A percentile compares a stretch with the other conserved stretches of the same genome.
phyloP scores from a whole-genome alignment of 2,888 invertebrate species.

The Scrobipalpa atriplicella region DNA sequence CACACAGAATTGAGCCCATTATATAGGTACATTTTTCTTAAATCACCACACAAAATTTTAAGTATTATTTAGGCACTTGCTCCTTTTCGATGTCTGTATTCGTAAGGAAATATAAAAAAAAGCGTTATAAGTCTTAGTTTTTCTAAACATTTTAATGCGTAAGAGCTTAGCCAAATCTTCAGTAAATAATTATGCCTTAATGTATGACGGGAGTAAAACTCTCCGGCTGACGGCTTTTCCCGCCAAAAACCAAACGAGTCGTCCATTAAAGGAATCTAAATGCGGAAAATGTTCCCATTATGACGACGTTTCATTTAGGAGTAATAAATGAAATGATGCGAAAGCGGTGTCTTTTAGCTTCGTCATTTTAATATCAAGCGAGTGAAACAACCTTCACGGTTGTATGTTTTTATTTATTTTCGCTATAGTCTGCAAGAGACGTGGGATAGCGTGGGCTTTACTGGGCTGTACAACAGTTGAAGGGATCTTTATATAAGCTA shows the following conservation, averaged over 20 bases:
- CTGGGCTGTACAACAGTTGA: neutral
- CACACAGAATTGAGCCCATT: no score
- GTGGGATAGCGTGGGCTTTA: neutral
- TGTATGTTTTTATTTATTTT: neutral
- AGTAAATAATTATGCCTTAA: neutral
- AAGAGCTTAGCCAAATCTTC: conserved; percentile 3
- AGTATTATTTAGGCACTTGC: no score
- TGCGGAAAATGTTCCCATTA: conserved; percentile 5
- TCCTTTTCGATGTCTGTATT: no score
- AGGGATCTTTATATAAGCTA: no score
- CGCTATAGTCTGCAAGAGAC: neutral
- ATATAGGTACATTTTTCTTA: no score
- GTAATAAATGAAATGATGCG: neutral
- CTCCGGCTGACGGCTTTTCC: neutral
- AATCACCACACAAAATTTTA: no score
- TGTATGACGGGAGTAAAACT: conserved; percentile 10
- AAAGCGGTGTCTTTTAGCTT: conserved; percentile 1
- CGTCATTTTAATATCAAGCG: neutral
- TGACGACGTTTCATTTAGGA: conserved; percentile 5
- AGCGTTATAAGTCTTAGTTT: neutral
- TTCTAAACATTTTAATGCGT: neutral
- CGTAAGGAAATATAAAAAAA: neutral
- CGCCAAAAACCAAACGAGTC: conserved; percentile 4
- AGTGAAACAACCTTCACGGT: neutral
- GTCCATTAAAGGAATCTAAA: conserved; percentile 10